Evolutionary conservation across 2,113 vertebrate genomes (phyloP).

Genomic region (Hippotragus niger): DNA sequence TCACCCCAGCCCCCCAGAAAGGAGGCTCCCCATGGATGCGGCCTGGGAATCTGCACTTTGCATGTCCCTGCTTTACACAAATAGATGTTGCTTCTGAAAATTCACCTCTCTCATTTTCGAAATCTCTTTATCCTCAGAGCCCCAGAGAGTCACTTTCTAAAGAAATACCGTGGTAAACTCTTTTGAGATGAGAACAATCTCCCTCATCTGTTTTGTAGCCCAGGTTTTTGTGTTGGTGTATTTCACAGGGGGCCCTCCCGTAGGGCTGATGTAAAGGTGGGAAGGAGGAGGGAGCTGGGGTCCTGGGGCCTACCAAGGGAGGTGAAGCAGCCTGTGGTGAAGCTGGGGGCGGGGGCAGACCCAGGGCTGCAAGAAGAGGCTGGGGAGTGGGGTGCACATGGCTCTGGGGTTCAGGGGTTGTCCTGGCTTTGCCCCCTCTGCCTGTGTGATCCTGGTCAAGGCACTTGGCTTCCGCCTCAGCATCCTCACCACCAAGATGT

Average conservation of each 20-base stretch:
- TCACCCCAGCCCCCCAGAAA: not conserved
- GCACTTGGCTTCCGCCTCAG: not conserved
- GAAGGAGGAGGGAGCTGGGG: not conserved
- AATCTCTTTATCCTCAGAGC: not conserved
- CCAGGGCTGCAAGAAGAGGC: not conserved
- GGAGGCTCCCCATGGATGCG: not conserved
- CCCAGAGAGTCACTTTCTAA: not conserved
- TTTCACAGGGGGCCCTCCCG: rapidly evolving
- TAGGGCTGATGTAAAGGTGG: not conserved
- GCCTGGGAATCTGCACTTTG: not conserved
- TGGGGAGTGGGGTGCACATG: not conserved
- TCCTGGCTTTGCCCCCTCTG: not conserved
- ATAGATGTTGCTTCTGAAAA: not conserved
- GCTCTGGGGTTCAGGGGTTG: not conserved
- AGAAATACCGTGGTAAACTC: not conserved
- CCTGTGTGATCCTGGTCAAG: not conserved
- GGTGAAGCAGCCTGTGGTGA: not conserved
- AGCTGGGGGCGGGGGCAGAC: not conserved
- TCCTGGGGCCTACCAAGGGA: rapidly evolving
- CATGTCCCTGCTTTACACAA: not conserved
- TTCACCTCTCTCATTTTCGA: not conserved
- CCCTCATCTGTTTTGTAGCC: not conserved
- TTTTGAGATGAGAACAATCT: not conserved
- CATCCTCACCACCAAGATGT: not conserved
- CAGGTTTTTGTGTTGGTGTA: not conserved